These are phyloP conservation scores for Nasonia giraulti DNA, from an alignment of 1,140 invertebrate genomes.

Conservation along the genomic window DNA sequence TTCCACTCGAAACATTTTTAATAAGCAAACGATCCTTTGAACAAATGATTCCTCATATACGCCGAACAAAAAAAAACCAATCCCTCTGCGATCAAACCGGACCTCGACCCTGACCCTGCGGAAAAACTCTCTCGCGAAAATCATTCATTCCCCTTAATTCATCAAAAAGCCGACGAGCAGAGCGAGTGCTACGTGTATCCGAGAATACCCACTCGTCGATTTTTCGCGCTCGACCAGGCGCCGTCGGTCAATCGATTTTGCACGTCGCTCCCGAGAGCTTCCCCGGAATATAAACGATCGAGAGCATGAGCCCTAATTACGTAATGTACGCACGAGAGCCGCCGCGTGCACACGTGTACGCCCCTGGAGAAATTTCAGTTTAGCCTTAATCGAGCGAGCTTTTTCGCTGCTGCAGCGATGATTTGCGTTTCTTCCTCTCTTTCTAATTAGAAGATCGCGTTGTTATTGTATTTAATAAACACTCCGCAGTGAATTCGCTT, in stretches of 20 bases:
- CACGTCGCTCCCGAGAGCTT: neutral
- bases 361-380: neutral
- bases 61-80: no score
- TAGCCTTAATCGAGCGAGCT: neutral
- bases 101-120: no score
- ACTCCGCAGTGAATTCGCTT: neutral
- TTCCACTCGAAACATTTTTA: no score
- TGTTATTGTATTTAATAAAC: no score
- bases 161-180: neutral
- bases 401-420: neutral
- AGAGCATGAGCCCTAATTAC: conserved; percentile 5
- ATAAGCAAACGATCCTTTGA: no score
- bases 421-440: no score
- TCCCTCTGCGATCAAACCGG: no score
- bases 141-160: neutral
- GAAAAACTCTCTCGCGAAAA: neutral
- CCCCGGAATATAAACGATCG: neutral
- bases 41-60: no score
- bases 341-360: no score
- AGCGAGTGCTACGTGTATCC: no score
- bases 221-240: neutral
- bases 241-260: neutral
- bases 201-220: neutral
- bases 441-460: neutral
- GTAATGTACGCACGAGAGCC: conserved; percentile 2